Conservation (phyloP, 2,888 invertebrate genomes). For the Parasteatoda lunata region DNA sequence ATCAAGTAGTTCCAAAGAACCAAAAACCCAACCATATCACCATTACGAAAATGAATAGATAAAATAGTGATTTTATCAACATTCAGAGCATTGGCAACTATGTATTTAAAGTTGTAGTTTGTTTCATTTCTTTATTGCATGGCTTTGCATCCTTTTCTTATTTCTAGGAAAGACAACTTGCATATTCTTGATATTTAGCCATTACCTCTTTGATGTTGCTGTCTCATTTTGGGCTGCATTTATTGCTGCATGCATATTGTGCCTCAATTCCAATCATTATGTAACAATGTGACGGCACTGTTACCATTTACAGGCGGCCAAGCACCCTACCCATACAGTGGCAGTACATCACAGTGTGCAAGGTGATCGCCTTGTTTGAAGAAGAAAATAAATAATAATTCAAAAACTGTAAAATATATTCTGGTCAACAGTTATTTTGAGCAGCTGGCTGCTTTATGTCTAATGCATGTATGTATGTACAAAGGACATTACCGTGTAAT, state of each 20-base stretch:
- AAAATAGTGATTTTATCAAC: too few relatives aligned
- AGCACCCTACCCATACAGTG: constrained; percentile 64
- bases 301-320: constrained; percentile 63
- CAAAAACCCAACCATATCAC: too few relatives aligned
- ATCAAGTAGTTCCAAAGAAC: too few relatives aligned
- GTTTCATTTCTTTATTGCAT: constrained; percentile 51
- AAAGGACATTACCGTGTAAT: constrained; percentile 40
- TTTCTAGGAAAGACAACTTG: constrained; percentile 63
- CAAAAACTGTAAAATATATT: constrained; percentile 23
- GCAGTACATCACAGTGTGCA: constrained; percentile 66
- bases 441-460: constrained; percentile 63
- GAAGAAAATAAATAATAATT: constrained; percentile 25
- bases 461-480: constrained; percentile 52
- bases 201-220: constrained; percentile 48
- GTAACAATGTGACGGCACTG: constrained; percentile 16
- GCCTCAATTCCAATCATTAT: constrained; percentile 27
- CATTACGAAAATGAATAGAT: too few relatives aligned
- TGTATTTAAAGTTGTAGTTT: neutral
- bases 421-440: constrained; percentile 50
- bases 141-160: constrained; percentile 67
- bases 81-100: neutral
- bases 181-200: constrained; percentile 66
- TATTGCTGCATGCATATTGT: constrained; percentile 59
- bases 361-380: constrained; percentile 70
- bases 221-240: constrained; percentile 44